phyloP scores from a whole-genome alignment of 2,113 vertebrate species.

The Plestiodon gilberti region DNA sequence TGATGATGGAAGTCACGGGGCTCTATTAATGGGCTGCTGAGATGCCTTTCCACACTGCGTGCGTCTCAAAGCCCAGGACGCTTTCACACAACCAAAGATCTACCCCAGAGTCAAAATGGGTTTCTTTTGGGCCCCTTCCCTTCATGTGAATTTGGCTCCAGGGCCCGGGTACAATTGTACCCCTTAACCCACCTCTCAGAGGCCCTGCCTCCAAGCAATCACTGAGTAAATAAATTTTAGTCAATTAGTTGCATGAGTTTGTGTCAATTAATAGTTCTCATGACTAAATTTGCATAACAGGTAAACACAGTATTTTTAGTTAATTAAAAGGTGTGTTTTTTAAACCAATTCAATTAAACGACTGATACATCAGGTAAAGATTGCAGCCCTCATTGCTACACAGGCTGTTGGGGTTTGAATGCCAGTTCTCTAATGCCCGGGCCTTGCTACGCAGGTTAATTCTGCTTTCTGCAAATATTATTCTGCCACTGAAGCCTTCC shows the following conservation, averaged over 20 bases:
- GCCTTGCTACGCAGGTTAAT: neutral
- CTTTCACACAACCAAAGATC: neutral
- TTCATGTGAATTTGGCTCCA: too few relatives aligned
- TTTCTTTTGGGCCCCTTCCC: too few relatives aligned
- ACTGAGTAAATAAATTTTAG: neutral
- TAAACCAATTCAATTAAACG: neutral
- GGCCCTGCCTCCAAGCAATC: too few relatives aligned
- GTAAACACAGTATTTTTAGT: neutral
- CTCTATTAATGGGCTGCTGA: constrained; percentile 18
- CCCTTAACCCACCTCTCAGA: too few relatives aligned
- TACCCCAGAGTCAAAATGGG: neutral
- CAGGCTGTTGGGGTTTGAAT: accelerated
- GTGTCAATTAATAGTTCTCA: neutral
- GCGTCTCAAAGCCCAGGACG: neutral
- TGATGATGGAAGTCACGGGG: constrained; percentile 8
- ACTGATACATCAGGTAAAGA: neutral
- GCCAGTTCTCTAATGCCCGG: neutral
- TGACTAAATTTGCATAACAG: neutral
- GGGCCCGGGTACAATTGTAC: too few relatives aligned
- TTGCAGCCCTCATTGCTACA: neutral
- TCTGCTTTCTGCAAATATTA: constrained; percentile 54
- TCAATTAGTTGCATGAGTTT: neutral
- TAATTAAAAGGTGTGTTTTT: too few relatives aligned
- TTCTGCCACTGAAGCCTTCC: constrained; percentile 46
- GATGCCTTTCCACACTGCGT: constrained; percentile 30